Conservation (phyloP, 2,113 vertebrate genomes). For the Tachysurus fulvidraco region DNA sequence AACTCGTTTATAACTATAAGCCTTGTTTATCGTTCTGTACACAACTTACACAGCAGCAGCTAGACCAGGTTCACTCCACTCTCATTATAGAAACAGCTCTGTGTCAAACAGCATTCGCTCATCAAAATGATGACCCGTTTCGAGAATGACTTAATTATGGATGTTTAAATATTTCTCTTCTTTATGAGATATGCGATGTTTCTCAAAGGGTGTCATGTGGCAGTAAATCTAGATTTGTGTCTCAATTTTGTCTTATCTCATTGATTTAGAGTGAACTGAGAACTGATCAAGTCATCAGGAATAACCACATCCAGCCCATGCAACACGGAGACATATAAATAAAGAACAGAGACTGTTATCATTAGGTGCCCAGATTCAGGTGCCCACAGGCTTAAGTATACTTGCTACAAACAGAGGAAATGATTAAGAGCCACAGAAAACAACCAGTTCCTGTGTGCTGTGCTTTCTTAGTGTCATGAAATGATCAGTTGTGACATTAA, state of each 20-base stretch:
- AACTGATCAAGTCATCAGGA: background rate
- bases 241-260: background rate
- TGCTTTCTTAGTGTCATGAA: background rate
- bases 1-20: background rate
- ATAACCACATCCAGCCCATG: background rate
- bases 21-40: background rate
- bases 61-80: background rate
- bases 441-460: background rate
- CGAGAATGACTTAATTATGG: background rate
- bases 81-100: background rate
- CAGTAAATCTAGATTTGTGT: background rate
- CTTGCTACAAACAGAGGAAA: background rate
- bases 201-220: background rate
- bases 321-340: background rate
- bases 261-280: background rate
- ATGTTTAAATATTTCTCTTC: background rate
- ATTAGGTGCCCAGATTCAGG: background rate
- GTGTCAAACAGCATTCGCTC: background rate
- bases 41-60: background rate
- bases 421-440: background rate
- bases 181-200: background rate
- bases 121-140: background rate
- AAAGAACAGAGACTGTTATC: background rate
- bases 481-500: background rate
- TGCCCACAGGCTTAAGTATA: background rate